A percentile compares a stretch with the other conserved stretches of the same genome.
phyloP scores from a whole-genome alignment of 2,797 vertebrate genomes.

The Ctenosaura bakeri region DNA sequence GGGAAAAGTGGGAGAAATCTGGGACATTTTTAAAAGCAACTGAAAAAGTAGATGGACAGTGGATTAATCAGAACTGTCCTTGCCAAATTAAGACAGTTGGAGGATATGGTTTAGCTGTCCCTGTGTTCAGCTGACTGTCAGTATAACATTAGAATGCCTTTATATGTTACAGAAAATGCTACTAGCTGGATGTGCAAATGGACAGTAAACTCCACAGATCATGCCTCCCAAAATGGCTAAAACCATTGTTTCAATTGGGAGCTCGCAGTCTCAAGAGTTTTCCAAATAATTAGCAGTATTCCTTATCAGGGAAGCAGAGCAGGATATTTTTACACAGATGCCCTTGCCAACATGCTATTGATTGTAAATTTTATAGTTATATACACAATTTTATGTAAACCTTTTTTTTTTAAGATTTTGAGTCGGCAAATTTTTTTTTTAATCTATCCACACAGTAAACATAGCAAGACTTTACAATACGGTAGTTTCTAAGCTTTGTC shows the following conservation, averaged over 20 bases:
- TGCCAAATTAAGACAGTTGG: not conserved
- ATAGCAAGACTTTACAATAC: not conserved
- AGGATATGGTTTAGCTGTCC: conserved; percentile 8
- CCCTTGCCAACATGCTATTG: not conserved
- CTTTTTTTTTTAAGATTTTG: not conserved
- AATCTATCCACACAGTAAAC: not conserved
- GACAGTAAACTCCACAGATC: conserved; percentile 5
- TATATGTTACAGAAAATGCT: conserved; percentile 3
- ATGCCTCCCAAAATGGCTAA: not conserved
- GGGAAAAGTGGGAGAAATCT: no score
- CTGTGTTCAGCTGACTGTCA: not conserved
- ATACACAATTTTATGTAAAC: not conserved
- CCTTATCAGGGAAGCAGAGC: not conserved
- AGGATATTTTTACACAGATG: conserved; percentile 9
- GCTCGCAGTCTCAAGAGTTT: not conserved
- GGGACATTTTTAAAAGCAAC: no score
- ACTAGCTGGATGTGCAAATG: conserved; percentile 2
- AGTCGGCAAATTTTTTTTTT: no score
- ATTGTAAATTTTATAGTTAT: not conserved
- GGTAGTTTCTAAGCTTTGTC: not conserved
- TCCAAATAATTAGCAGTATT: not conserved
- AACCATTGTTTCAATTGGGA: not conserved
- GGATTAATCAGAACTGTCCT: no score
- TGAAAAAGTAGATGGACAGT: no score
- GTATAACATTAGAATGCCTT: conserved; percentile 4